Evolutionary conservation across 2,888 invertebrate species (phyloP), one percentile per base, ranked within the genome.

Genomic region (Nipponacmea schrenckii): DNA sequence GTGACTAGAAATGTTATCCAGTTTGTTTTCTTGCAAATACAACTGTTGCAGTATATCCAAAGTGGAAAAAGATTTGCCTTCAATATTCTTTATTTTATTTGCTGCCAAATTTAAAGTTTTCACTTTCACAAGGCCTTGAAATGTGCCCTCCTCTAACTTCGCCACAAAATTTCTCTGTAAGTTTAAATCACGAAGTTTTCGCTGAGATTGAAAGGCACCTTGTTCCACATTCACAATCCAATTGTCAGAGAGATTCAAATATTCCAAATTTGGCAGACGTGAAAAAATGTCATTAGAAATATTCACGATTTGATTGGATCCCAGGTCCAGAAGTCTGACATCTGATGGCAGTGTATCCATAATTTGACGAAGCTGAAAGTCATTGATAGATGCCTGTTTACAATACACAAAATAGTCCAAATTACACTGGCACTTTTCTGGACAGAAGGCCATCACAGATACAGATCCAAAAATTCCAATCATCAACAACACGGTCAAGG

Each of bases 121-220:
- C 10, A 72, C 44, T 20, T 56, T 68, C n/a, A 17, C 56, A 15
- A 72, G 26, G 5, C 68, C 65, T 7, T 27, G 17, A 39, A 68
- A 65, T 0, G 72, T 45, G 15, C 44, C 64, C 2, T 26, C 24
- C 2, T 64, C 82, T 81, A 83, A 82, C 79, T 83, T 31, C 14
- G 27, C 20, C 15, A 69, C 27, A 24, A 31, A 27, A 27, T 69
- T 69, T 17, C 44, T 44, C 3, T 27, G 39, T 1, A 69, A 24
- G 31, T 63, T 62, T n/a, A 67, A 24, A 17, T 67, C 67, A 3
- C 26, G 50, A 7, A 69, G 62, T 20, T n/a, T 69, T 17, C 62
- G 24, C 44, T 62, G 62, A 44, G 62, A 62, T 27, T 14, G 17
- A 26, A 69, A 69, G 20, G 63, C 44, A 15, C 45, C n/a, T 17